These are phyloP conservation scores for Apamea crenata DNA, from an alignment of 2,888 invertebrate species.

Conservation along the genomic window DNA sequence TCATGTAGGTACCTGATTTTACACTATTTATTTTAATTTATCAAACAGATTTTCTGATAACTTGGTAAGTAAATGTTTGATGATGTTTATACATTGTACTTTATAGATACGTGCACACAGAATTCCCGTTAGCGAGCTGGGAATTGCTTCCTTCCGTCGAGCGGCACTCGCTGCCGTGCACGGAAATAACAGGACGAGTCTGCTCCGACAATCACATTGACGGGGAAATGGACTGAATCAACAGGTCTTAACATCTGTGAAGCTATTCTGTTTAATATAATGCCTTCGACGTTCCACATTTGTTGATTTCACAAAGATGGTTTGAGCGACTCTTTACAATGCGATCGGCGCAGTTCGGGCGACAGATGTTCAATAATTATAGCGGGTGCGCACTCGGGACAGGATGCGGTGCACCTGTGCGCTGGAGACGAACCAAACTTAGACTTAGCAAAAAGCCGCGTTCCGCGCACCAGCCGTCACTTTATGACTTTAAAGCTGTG, in stretches of 20 bases:
- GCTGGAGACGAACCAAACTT: slow-evolving; percentile 75
- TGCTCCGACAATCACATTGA: slow-evolving; percentile 83
- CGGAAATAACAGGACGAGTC: slow-evolving; percentile 87
- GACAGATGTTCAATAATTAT: slow-evolving; percentile 86
- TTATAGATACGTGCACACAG: slow-evolving; percentile 60
- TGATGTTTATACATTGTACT: slow-evolving; percentile 14
- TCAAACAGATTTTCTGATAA: slow-evolving; percentile 8
- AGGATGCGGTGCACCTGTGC: slow-evolving; percentile 88
- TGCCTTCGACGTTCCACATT: slow-evolving; percentile 28
- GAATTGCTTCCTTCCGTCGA: slow-evolving; percentile 88
- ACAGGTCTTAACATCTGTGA: slow-evolving; percentile 79
- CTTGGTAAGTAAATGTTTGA: slow-evolving; percentile 3
- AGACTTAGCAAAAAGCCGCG: slow-evolving; percentile 79
- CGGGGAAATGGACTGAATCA: slow-evolving; percentile 86
- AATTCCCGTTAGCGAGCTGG: slow-evolving; percentile 81
- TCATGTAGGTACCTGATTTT: slow-evolving; percentile 9
- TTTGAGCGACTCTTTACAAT: slow-evolving; percentile 40
- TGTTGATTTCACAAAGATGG: slow-evolving; percentile 52
- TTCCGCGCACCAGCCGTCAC: slow-evolving; percentile 49
- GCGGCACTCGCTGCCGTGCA: slow-evolving; percentile 74
- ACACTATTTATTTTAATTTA: slow-evolving; percentile 34
- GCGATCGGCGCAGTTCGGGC: slow-evolving; percentile 57
- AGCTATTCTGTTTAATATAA: slow-evolving; percentile 67
- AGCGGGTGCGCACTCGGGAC: slow-evolving; percentile 78
- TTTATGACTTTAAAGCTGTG: slow-evolving; percentile 36